Percentiles rank a stretch among this genome's conserved stretches.
Evolutionary conservation across 2,888 invertebrate species (phyloP).

Genomic region (Biston stratarius): DNA sequence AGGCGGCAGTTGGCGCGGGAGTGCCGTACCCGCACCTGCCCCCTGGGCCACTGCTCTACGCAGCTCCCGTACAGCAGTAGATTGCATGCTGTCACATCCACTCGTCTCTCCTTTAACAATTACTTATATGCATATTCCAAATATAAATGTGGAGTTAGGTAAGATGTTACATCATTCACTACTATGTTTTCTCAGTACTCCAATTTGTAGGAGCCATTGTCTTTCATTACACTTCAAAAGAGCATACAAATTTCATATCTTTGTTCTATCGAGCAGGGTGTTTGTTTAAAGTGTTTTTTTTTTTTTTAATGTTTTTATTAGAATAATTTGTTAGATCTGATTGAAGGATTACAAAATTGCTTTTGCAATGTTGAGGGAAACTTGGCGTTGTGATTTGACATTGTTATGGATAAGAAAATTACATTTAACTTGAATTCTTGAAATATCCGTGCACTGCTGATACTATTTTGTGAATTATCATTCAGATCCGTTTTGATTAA

Average conservation of each 20-base stretch:
- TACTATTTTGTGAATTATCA: slow-evolving; percentile 74
- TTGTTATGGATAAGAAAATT: slow-evolving; percentile 39
- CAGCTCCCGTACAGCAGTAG: slow-evolving; percentile 92
- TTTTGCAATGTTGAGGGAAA: slow-evolving; percentile 40
- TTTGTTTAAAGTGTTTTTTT: slow-evolving; percentile 50
- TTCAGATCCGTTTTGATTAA: slow-evolving; percentile 78
- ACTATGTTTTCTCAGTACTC: slow-evolving; percentile 37
- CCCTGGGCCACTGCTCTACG: slow-evolving; percentile 84
- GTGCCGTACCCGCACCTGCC: slow-evolving; percentile 88
- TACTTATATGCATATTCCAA: slow-evolving; percentile 45
- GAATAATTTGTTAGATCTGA: slow-evolving; percentile 77
- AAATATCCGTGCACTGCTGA: slow-evolving; percentile 48
- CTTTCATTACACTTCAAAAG: slow-evolving; percentile 54
- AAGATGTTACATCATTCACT: slow-evolving; percentile 39
- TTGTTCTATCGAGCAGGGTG: slow-evolving; percentile 52
- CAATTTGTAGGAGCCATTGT: slow-evolving; percentile 46
- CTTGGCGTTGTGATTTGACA: slow-evolving; percentile 27
- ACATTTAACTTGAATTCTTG: slow-evolving; percentile 39
- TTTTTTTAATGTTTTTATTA: slow-evolving; percentile 58
- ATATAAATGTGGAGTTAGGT: slow-evolving; percentile 47
- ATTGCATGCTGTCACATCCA: slow-evolving; percentile 28
- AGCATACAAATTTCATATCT: slow-evolving; percentile 54
- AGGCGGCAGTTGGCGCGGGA: slow-evolving; percentile 87
- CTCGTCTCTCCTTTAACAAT: slow-evolving; percentile 33
- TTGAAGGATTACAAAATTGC: slow-evolving; percentile 72